Percentiles rank a stretch among this genome's conserved stretches.
Conservation (phyloP, 2,797 vertebrate genomes). For the Sebastes iracundus region DNA sequence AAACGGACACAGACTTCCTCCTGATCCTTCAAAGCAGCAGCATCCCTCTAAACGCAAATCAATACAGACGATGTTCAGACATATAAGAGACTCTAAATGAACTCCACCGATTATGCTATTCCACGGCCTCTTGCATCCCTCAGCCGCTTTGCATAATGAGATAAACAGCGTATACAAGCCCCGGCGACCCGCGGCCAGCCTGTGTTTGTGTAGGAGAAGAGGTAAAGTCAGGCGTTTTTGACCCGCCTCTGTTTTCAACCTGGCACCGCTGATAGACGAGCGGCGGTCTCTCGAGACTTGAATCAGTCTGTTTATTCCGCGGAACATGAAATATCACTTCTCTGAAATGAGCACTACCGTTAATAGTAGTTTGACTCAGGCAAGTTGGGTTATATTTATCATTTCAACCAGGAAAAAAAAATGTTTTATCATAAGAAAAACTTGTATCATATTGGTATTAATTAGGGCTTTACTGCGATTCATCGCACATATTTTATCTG, state of each 20-base stretch:
- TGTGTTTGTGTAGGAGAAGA: conserved; percentile 53
- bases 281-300: not conserved
- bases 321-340: conserved; percentile 13
- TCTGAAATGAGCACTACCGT: not conserved
- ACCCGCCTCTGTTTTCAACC: conserved; percentile 43
- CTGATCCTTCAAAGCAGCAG: conserved; percentile 40
- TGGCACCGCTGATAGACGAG: conserved; percentile 31
- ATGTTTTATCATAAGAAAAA: not conserved
- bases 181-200: conserved; percentile 22
- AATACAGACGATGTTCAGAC: conserved; percentile 58
- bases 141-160: conserved; percentile 58
- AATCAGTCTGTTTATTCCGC: conserved; percentile 4
- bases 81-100: conserved; percentile 54
- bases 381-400: not conserved
- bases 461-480: not conserved
- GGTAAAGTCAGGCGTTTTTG: conserved; percentile 25
- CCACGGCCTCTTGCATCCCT: conserved; percentile 43
- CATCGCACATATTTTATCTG: fast-evolving
- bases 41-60: conserved; percentile 62
- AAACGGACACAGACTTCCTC: conserved; percentile 33
- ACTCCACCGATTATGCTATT: conserved; percentile 52
- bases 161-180: conserved; percentile 47
- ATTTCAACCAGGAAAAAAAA: not conserved
- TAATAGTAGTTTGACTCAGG: too few relatives aligned
- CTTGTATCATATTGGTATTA: not conserved